Conservation (phyloP, 1,140 invertebrate species). For the Archegozetes longisetosus region DNA sequence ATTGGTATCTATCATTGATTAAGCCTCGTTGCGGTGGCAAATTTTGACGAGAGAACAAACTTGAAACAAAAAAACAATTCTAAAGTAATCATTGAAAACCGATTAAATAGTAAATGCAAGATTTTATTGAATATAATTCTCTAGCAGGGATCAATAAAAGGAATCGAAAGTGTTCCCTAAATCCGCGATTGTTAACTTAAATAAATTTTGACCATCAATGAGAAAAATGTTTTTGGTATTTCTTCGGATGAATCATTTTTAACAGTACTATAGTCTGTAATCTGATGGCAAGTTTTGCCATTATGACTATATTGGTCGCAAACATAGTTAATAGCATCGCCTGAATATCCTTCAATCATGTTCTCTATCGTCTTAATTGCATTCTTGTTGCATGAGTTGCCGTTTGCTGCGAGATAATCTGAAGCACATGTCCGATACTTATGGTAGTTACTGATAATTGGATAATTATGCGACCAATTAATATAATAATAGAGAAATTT, state of each 20-base stretch:
- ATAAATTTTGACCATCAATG: slow-evolving; percentile 12
- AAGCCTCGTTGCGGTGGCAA: too few species aligned
- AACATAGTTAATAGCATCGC: slow-evolving; percentile 12
- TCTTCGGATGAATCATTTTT: slow-evolving; percentile 1
- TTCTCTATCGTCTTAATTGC: background rate
- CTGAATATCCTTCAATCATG: slow-evolving; percentile 8
- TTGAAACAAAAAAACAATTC: too few species aligned
- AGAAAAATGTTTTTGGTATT: slow-evolving; percentile 10
- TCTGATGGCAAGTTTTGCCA: background rate
- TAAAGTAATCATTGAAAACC: too few species aligned
- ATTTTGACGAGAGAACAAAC: too few species aligned
- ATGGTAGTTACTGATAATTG: background rate
- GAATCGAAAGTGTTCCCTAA: too few species aligned
- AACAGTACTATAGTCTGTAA: background rate
- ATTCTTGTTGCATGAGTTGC: background rate
- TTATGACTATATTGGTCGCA: background rate
- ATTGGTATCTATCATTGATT: too few species aligned
- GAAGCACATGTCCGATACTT: background rate
- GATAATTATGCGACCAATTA: background rate
- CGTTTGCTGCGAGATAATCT: background rate
- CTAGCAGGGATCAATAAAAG: too few species aligned
- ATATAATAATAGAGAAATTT: background rate
- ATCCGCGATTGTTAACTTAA: slow-evolving; percentile 9
- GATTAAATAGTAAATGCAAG: too few species aligned
- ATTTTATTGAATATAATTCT: too few species aligned